These are phyloP conservation scores for Chiridota heheva DNA, from an alignment of 35 echinoderm and acorn worm genomes.

Conservation along the genomic window DNA sequence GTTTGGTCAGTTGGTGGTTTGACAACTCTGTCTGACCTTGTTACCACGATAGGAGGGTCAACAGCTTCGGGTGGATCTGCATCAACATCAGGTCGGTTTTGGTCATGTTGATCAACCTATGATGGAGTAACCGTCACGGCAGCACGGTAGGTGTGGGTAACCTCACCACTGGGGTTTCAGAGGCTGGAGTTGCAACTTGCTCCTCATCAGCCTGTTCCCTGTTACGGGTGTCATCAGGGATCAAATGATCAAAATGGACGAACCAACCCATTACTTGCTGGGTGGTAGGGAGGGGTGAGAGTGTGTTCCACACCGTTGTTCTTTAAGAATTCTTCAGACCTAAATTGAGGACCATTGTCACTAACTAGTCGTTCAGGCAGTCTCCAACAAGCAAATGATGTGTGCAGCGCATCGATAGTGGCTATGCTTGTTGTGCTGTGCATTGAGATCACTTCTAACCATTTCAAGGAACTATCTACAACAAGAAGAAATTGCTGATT, in stretches of 20 bases:
- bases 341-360: conserved; percentile 67
- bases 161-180: too few species aligned
- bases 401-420: conserved; percentile 19
- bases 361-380: conserved; percentile 36
- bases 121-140: too few species aligned
- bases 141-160: too few species aligned
- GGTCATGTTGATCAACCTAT: too few species aligned
- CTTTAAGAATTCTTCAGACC: conserved; percentile 33
- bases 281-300: conserved; percentile 48
- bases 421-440: conserved; percentile 34
- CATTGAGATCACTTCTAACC: conserved; percentile 39
- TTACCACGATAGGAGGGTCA: too few species aligned
- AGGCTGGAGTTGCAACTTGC: not conserved
- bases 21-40: too few species aligned
- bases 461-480: conserved; percentile 47
- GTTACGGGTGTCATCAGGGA: conserved; percentile 33
- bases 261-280: conserved; percentile 59
- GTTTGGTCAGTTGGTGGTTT: too few species aligned
- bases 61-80: too few species aligned
- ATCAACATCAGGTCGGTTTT: too few species aligned
- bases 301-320: conserved; percentile 44
- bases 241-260: conserved; percentile 35
- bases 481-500: conserved; percentile 48
- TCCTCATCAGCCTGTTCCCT: too few species aligned
- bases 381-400: conserved; percentile 30